These are phyloP conservation scores for Anticlea derivata DNA, from an alignment of 2,888 invertebrate species.

Conservation along the genomic window DNA sequence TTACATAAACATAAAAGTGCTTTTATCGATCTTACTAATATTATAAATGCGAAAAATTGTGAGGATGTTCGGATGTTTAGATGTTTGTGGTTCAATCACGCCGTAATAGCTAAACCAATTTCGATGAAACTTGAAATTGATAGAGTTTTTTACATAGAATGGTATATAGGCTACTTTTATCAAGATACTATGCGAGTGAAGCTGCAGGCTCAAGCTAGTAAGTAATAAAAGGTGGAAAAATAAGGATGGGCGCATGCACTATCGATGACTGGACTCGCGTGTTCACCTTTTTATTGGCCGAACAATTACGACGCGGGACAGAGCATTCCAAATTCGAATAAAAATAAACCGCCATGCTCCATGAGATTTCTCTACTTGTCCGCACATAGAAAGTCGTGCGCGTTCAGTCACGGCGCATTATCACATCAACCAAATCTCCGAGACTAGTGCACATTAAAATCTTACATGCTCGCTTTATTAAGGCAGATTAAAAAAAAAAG, in stretches of 20 bases:
- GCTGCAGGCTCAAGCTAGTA: too few relatives aligned
- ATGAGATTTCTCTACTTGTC: slow-evolving; percentile 52
- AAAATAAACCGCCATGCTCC: slow-evolving; percentile 48
- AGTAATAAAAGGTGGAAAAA: background rate
- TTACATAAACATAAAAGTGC: background rate
- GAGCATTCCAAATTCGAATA: slow-evolving; percentile 54
- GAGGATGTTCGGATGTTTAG: too few relatives aligned
- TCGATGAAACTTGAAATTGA: too few relatives aligned
- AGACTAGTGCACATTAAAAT: slow-evolving; percentile 74
- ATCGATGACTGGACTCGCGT: slow-evolving; percentile 10
- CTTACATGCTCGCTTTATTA: slow-evolving; percentile 80
- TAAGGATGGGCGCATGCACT: background rate
- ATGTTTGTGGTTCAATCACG: too few relatives aligned
- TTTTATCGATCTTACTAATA: background rate
- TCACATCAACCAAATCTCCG: slow-evolving; percentile 77
- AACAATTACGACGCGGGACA: slow-evolving; percentile 39
- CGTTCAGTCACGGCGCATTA: slow-evolving; percentile 74
- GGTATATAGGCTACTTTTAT: too few relatives aligned
- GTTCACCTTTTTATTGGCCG: slow-evolving; percentile 33
- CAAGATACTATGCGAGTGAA: too few relatives aligned
- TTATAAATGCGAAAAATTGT: too few relatives aligned
- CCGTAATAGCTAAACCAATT: too few relatives aligned
- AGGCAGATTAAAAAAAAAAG: slow-evolving; percentile 70
- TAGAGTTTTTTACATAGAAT: too few relatives aligned
- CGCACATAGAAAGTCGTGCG: slow-evolving; percentile 78